Evolutionary conservation across 2,888 invertebrate genomes (phyloP).

Genomic region (Liopterus haemorrhoidalis): DNA sequence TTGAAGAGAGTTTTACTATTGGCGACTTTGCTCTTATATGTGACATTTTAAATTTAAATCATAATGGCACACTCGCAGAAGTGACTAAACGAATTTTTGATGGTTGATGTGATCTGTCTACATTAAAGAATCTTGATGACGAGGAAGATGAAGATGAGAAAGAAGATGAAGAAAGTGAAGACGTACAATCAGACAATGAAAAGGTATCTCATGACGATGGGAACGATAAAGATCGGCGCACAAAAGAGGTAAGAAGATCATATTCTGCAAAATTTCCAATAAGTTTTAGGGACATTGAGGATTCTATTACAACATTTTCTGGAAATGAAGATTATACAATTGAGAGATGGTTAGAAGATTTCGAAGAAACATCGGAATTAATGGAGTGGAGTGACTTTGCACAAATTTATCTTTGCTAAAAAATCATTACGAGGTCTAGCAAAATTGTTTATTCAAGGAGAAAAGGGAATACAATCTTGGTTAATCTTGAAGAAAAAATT

Average conservation of each 20-base stretch:
- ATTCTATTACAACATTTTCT: conserved; percentile 9
- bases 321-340: conserved; percentile 9
- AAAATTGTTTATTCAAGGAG: conserved; percentile 16
- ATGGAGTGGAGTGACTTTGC: conserved; percentile 18
- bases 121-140: not conserved
- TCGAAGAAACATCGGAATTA: conserved; percentile 19
- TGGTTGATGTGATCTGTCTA: not conserved
- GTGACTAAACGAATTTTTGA: not conserved
- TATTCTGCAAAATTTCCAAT: conserved; percentile 6
- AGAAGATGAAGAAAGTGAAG: not conserved
- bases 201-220: not conserved
- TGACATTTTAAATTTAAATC: conserved; percentile 10
- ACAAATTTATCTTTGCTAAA: conserved; percentile 18
- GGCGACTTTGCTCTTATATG: conserved; percentile 7
- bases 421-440: conserved; percentile 15
- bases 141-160: conserved; percentile 5
- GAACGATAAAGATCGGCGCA: not conserved
- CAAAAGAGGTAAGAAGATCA: too few species aligned
- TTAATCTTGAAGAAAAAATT: conserved; percentile 6
- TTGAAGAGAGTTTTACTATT: not conserved
- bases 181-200: not conserved
- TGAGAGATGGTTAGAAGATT: conserved; percentile 20
- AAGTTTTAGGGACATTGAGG: conserved; percentile 17
- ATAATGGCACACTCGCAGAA: conserved; percentile 9
- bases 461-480: conserved; percentile 14